A percentile compares a stretch with the other conserved stretches of the same genome.
Evolutionary conservation across 2,797 vertebrate species (phyloP).

Genomic region (Odontamblyopus rebecca): DNA sequence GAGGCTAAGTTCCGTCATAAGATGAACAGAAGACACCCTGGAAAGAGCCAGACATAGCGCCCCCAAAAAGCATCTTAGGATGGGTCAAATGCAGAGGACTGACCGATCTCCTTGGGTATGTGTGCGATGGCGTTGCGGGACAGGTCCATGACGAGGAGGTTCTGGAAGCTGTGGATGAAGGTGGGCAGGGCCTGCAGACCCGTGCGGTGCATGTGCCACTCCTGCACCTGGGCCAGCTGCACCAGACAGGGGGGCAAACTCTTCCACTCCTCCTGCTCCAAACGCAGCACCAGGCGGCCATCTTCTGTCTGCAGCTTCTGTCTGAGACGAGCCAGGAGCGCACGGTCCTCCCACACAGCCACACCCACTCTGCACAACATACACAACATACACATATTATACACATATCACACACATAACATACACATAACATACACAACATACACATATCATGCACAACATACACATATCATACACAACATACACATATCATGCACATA

Average conservation of each 20-base stretch:
- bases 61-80: too few species aligned
- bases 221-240: conserved; percentile 87
- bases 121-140: conserved; percentile 86
- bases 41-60: too few species aligned
- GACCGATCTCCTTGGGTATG: conserved; percentile 91
- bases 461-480: too few species aligned
- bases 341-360: conserved; percentile 87
- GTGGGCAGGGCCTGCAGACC: conserved; percentile 86
- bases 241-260: conserved; percentile 84
- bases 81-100: neutral
- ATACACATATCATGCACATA: too few species aligned
- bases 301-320: conserved; percentile 86
- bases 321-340: conserved; percentile 83
- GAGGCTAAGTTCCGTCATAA: too few species aligned
- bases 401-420: too few species aligned
- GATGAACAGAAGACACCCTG: too few species aligned
- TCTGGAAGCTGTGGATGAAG: conserved; percentile 87
- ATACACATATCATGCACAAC: too few species aligned
- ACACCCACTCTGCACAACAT: conserved; percentile 39
- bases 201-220: conserved; percentile 92
- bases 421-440: too few species aligned
- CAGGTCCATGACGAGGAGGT: conserved; percentile 88
- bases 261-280: conserved; percentile 98
- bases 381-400: neutral
- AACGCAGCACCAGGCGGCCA: conserved; percentile 85